These are phyloP conservation scores for Deilephila porcellus DNA, from an alignment of 2,888 invertebrate species.

Conservation along the genomic window DNA sequence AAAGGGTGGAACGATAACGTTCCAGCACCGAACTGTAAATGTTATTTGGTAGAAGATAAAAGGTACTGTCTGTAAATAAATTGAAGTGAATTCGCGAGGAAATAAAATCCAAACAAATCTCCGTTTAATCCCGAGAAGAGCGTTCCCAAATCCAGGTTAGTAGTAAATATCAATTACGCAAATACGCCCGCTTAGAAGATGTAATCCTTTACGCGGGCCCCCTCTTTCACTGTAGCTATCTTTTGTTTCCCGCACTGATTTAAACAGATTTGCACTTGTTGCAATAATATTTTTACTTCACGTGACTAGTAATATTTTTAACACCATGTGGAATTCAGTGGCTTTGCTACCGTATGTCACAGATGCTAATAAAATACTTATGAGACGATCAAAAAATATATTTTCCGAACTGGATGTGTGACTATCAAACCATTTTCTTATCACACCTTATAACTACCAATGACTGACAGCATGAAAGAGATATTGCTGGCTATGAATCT, in stretches of 20 bases:
- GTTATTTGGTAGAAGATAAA: conserved; percentile 56
- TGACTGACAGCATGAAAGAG: no score
- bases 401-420: no score
- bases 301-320: no score
- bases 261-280: background rate
- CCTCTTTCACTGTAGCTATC: conserved; percentile 9
- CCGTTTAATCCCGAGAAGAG: conserved; percentile 74
- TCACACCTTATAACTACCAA: no score
- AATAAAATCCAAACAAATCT: conserved; percentile 78
- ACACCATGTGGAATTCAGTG: no score
- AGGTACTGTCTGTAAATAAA: conserved; percentile 68
- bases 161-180: conserved; percentile 84
- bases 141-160: conserved; percentile 80
- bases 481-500: no score
- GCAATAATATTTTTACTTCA: no score
- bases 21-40: conserved; percentile 52
- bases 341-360: no score
- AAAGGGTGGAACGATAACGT: conserved; percentile 50
- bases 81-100: conserved; percentile 73
- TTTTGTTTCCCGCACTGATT: background rate
- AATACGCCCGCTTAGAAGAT: conserved; percentile 73
- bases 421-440: no score
- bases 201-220: conserved; percentile 51
- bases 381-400: no score
- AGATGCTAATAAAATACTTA: no score